Conservation (phyloP, 2,797 vertebrate species). For the Taeniopygia guttata region DNA sequence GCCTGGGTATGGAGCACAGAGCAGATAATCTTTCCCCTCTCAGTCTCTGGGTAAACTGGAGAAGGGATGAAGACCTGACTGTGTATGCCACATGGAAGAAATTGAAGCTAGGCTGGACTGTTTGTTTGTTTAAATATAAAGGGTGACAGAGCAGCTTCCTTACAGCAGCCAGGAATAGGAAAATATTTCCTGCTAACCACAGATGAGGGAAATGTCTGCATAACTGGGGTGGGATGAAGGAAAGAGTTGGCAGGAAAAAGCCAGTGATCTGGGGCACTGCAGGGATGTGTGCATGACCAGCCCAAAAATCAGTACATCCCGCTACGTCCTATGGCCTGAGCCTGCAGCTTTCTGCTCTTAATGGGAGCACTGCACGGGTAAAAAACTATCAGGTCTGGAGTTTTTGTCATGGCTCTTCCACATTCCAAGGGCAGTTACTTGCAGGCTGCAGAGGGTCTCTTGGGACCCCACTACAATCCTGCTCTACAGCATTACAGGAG, state of each 20-base stretch:
- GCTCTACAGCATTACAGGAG: not conserved
- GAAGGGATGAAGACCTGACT: not conserved
- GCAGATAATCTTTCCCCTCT: not conserved
- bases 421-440: slow-evolving; percentile 27
- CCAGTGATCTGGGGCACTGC: not conserved
- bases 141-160: slow-evolving; percentile 5
- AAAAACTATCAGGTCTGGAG: not conserved
- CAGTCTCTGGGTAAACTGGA: not conserved
- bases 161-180: slow-evolving; percentile 32
- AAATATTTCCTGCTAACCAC: slow-evolving; percentile 55
- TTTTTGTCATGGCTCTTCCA: not conserved
- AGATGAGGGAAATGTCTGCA: slow-evolving; percentile 34
- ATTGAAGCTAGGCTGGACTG: not conserved
- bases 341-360: not conserved
- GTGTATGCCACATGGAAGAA: not conserved
- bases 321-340: fast-evolving
- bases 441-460: not conserved
- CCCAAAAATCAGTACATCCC: not conserved
- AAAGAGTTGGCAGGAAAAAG: slow-evolving; percentile 40
- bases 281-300: not conserved
- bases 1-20: not conserved
- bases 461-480: not conserved
- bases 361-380: not conserved
- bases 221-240: slow-evolving; percentile 10
- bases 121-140: slow-evolving; percentile 1